These are phyloP conservation scores for Theristicus caerulescens DNA, from an alignment of 2,113 vertebrate genomes.

Conservation along the genomic window DNA sequence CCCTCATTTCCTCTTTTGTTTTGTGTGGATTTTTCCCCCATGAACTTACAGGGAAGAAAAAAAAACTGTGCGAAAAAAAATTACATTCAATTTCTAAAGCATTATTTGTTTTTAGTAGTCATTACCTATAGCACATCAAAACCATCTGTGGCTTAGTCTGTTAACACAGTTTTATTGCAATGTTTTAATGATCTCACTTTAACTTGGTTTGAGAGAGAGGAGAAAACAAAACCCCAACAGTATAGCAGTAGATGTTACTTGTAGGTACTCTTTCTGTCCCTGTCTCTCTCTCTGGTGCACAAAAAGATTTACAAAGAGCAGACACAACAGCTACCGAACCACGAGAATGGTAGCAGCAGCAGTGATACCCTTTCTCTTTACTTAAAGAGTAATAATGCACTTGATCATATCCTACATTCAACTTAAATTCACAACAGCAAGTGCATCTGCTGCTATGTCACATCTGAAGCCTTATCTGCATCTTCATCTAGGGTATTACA, in stretches of 20 bases:
- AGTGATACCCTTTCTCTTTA: background rate
- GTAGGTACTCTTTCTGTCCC: background rate
- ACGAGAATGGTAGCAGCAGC: background rate
- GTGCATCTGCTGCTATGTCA: background rate
- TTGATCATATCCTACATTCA: background rate
- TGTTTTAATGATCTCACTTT: background rate
- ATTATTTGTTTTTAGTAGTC: background rate
- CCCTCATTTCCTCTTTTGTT: slow-evolving; percentile 55
- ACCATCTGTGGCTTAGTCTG: background rate
- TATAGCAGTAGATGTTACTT: background rate
- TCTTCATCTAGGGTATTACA: background rate
- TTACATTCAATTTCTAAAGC: background rate
- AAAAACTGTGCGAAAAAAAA: background rate
- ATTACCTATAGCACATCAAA: background rate
- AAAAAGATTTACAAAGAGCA: background rate
- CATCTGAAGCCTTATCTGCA: background rate
- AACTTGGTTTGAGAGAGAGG: background rate
- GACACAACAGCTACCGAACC: background rate
- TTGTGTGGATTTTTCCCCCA: background rate
- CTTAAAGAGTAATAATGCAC: background rate
- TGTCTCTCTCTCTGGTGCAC: background rate
- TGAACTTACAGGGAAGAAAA: background rate
- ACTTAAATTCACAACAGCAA: background rate
- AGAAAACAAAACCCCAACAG: background rate
- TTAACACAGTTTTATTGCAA: background rate